These are phyloP conservation scores for Babylonia areolata DNA, from an alignment of 1,140 invertebrate species.

Conservation along the genomic window DNA sequence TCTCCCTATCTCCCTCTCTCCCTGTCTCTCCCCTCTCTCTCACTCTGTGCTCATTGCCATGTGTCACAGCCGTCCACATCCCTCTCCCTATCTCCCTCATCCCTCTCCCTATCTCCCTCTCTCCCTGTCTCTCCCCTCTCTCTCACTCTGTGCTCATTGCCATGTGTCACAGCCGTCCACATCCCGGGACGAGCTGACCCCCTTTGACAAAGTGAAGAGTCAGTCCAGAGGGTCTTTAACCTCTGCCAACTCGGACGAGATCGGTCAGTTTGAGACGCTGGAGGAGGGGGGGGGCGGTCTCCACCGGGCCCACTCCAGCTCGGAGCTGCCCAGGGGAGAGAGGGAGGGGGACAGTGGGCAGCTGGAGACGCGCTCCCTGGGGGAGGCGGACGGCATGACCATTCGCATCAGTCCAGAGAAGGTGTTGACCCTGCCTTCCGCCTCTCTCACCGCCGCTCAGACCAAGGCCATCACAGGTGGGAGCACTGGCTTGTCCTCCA, in stretches of 20 bases:
- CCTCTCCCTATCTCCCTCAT: not conserved
- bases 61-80: too few relatives aligned
- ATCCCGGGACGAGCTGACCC: slow-evolving; percentile 26
- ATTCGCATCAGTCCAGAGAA: slow-evolving; percentile 71
- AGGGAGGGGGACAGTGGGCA: slow-evolving; percentile 54
- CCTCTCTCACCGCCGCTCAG: slow-evolving; percentile 73
- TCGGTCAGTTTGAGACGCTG: slow-evolving; percentile 46
- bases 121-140: not conserved
- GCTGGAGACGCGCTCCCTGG: slow-evolving; percentile 59
- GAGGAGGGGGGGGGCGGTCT: slow-evolving; percentile 29
- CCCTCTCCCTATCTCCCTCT: not conserved
- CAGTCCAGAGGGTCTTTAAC: slow-evolving; percentile 54
- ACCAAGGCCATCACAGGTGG: slow-evolving; percentile 75
- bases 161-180: not conserved
- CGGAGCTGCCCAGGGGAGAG: slow-evolving; percentile 45
- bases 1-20: too few relatives aligned
- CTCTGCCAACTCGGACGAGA: slow-evolving; percentile 51
- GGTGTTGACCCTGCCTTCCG: slow-evolving; percentile 67
- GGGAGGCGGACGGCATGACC: slow-evolving; percentile 58
- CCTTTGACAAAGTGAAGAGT: slow-evolving; percentile 44
- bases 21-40: too few relatives aligned
- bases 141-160: too few relatives aligned
- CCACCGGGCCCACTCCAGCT: slow-evolving; percentile 57
- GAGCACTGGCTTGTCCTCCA: too few relatives aligned
- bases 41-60: too few relatives aligned